Conservation (phyloP, 2,888 invertebrate genomes). For the Morpho deidamia region DNA sequence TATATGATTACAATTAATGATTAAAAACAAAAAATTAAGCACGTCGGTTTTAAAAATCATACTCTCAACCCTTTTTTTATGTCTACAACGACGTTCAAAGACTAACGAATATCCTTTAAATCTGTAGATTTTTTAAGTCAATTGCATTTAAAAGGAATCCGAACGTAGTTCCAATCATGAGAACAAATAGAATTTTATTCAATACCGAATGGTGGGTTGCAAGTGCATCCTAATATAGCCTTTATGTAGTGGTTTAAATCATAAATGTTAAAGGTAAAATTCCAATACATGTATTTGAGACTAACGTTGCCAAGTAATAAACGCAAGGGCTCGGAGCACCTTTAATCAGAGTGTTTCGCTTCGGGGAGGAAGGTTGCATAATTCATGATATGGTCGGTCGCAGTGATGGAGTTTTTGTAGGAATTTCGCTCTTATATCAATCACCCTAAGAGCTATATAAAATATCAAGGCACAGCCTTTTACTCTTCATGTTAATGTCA, state of each 20-base stretch:
- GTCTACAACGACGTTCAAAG: background rate
- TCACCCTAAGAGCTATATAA: constrained; percentile 1
- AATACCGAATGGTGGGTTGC: constrained; percentile 2
- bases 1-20: too few relatives aligned
- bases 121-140: constrained; percentile 4
- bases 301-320: constrained; percentile 21
- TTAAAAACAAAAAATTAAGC: too few relatives aligned
- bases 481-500: constrained; percentile 22
- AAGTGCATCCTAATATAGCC: background rate
- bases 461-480: constrained; percentile 4
- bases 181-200: constrained; percentile 18
- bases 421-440: constrained; percentile 11
- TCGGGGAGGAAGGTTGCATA: constrained; percentile 34
- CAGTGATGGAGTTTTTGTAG: constrained; percentile 6
- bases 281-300: constrained; percentile 13
- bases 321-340: constrained; percentile 27
- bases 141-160: constrained; percentile 8
- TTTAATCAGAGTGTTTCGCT: constrained; percentile 37
- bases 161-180: constrained; percentile 11
- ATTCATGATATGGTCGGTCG: constrained; percentile 38
- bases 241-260: background rate
- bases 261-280: constrained; percentile 13
- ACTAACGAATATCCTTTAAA: constrained; percentile 3
- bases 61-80: background rate
- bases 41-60: too few relatives aligned